Evolutionary conservation across 2,113 vertebrate species (phyloP).

Genomic region (Cyprinodon variegatus): DNA sequence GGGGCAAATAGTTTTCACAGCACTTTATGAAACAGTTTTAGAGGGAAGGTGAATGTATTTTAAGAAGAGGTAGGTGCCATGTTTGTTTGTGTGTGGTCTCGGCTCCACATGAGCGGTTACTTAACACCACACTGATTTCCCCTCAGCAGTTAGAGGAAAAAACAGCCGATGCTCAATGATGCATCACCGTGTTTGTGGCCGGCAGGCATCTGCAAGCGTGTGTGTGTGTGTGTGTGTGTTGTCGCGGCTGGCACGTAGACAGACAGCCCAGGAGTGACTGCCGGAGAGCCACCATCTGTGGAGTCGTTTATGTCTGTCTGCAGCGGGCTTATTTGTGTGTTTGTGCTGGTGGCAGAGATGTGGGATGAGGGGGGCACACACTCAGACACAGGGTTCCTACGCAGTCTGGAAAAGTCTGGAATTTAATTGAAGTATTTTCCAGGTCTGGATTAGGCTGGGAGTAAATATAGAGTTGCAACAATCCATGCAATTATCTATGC

Average conservation of each 20-base stretch:
- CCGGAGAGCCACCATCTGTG: slow-evolving; percentile 76
- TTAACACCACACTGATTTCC: slow-evolving; percentile 75
- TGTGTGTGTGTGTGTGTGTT: slow-evolving; percentile 38
- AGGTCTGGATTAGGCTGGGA: neutral
- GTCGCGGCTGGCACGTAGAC: slow-evolving; percentile 62
- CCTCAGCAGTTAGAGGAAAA: slow-evolving; percentile 67
- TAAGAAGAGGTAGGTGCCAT: slow-evolving; percentile 42
- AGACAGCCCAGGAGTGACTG: slow-evolving; percentile 68
- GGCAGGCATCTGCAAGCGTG: slow-evolving; percentile 36
- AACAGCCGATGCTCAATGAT: slow-evolving; percentile 73
- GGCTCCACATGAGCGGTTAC: slow-evolving; percentile 73
- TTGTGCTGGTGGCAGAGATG: slow-evolving; percentile 2
- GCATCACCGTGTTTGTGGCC: slow-evolving; percentile 63
- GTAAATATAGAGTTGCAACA: no score
- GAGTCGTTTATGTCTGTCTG: slow-evolving; percentile 67
- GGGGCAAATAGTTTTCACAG: neutral
- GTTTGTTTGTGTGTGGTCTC: slow-evolving; percentile 72
- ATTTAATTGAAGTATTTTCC: neutral
- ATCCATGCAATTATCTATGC: no score
- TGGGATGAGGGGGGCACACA: slow-evolving; percentile 4
- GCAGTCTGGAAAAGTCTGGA: neutral
- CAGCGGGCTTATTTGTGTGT: slow-evolving; percentile 31
- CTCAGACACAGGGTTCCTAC: neutral
- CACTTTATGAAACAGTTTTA: slow-evolving; percentile 23
- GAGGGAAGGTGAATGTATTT: slow-evolving; percentile 40